Base-by-base conservation (phyloP, 2,797 vertebrate genomes). In the Cyclopterus lumpus region DNA sequence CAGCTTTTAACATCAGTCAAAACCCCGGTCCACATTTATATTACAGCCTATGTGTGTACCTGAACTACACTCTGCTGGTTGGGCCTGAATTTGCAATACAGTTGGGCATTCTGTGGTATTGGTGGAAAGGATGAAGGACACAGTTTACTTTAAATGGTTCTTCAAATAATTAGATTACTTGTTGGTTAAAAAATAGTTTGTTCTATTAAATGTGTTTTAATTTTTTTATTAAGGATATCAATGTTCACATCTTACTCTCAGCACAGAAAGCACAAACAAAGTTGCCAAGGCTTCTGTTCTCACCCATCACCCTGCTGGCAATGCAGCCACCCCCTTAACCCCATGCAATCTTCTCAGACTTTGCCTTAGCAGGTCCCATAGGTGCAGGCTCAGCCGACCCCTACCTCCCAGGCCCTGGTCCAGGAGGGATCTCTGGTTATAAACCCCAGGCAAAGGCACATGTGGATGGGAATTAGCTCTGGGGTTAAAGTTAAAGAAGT, bases 11-110 rank as follows among this genome's bases (percentile, higher is more conserved):
- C 51, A 49, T 36, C 40, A 36, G n/a, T 46, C 30, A 36, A 9
- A 60, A 24, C 24, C 8, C 6, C 16, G 16, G 71, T 38, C 22
- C 12, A 66, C 42, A 58, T 72, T 63, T 63, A 24, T 63, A 54
- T 54, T 71, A 34, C 24, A 12, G 69, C 34, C 5, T 30, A 3
- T 26, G 32, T 60, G 46, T 54, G 36, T 30, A 63, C 26, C 22
- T 38, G 20, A n/a, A 14, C 11, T 38, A 28, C 49, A 53, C 32
- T 38, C 24, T 38, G 57, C 28, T 9, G 16, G 32, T 32, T 59
- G 18, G 10, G 15, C 42, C 3, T 32, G 28, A 6, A 22, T 14
- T 64, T 10, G 5, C 20, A 46, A 32, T 64, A 48, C 8, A 53
- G 46, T 34, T 32, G 40, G n/a, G 14, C 36, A 9, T 40, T 46